A percentile compares a stretch with the other conserved stretches of the same genome.
Conservation (phyloP, 2,113 vertebrate genomes). For the Turnix velox region DNA sequence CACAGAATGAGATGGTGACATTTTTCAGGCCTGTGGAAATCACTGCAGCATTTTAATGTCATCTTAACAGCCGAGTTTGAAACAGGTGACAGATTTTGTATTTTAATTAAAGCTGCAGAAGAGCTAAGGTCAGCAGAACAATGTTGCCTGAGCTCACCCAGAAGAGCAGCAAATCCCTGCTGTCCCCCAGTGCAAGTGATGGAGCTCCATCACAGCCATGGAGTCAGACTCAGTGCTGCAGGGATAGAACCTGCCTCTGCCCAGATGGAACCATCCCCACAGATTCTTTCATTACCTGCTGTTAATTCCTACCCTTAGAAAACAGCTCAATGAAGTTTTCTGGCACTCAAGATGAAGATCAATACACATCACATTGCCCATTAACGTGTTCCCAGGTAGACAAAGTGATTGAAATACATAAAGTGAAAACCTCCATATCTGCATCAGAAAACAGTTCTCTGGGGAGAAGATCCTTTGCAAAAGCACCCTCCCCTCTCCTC, state of each 20-base stretch:
- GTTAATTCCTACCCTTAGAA: background rate
- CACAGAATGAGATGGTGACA: background rate
- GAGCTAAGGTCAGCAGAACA: background rate
- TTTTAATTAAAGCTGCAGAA: background rate
- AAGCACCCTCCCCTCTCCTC: background rate
- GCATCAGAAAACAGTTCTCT: background rate
- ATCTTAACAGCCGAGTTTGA: background rate
- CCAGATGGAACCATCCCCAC: background rate
- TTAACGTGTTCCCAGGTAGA: background rate
- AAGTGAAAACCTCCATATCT: background rate
- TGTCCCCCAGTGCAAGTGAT: no score
- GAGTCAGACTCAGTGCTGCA: no score
- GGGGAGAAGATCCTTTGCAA: background rate
- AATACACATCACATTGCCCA: background rate
- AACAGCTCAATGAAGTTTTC: background rate
- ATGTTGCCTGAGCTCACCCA: background rate
- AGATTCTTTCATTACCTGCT: background rate
- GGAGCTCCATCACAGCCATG: no score
- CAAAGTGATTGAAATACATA: no score
- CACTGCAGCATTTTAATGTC: background rate
- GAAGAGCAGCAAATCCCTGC: no score
- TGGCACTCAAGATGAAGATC: background rate
- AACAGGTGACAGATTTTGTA: background rate
- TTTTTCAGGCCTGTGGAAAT: background rate
- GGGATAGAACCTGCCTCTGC: background rate